A percentile compares a stretch with the other conserved stretches of the same genome.
Evolutionary conservation across 2,797 vertebrate genomes (phyloP).

Genomic region (Galagoides demidoff): DNA sequence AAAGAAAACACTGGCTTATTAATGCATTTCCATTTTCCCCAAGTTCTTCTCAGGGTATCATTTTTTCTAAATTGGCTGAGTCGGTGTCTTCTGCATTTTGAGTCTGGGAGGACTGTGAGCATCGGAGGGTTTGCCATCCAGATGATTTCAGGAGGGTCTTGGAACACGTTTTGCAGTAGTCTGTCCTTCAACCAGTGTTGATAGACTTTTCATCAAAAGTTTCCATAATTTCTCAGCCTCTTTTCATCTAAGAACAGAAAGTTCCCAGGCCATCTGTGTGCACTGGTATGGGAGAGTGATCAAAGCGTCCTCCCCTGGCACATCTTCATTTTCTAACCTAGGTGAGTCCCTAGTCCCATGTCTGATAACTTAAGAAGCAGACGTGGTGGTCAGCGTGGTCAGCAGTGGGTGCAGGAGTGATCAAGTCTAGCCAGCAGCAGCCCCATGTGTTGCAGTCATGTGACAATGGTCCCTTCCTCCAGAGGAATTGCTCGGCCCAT

Average conservation of each 20-base stretch:
- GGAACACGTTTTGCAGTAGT: not conserved
- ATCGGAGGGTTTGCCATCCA: too few species aligned
- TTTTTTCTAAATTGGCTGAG: too few species aligned
- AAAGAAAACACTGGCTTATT: not conserved
- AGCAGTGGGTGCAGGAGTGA: fast-evolving
- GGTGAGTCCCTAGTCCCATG: not conserved
- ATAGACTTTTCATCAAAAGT: not conserved
- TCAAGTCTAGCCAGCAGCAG: not conserved
- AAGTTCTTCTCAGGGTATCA: too few species aligned
- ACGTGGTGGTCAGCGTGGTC: too few species aligned
- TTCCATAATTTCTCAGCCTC: not conserved
- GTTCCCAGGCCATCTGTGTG: fast-evolving
- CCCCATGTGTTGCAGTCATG: fast-evolving
- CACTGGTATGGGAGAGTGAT: fast-evolving
- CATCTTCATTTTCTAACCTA: not conserved
- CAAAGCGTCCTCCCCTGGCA: fast-evolving
- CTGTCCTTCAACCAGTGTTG: not conserved
- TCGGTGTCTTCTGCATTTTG: not conserved
- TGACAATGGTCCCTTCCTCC: too few species aligned
- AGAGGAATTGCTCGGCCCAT: too few species aligned
- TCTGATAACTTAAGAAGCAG: not conserved
- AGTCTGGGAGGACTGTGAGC: fast-evolving
- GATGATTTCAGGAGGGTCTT: too few species aligned
- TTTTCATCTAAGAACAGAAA: not conserved
- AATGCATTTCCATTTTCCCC: not conserved